Evolutionary conservation across 2,797 vertebrate genomes (phyloP).

Genomic region (Choloepus didactylus): DNA sequence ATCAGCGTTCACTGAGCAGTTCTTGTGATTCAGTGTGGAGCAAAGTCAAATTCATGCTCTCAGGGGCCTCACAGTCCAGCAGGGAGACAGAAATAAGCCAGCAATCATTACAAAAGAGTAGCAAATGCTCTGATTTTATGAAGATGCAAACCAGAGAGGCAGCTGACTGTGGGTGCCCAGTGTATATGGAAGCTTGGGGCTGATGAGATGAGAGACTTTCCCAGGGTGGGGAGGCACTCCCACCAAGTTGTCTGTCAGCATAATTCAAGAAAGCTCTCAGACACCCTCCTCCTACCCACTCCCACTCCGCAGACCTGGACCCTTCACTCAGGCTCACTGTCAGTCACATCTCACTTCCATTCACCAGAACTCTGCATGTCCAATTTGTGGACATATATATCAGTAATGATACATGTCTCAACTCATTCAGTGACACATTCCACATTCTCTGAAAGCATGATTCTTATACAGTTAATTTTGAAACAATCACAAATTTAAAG

Average conservation of each 20-base stretch:
- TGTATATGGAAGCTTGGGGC: background rate
- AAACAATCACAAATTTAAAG: too few species aligned
- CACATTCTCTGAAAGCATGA: background rate
- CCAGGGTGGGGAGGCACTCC: too few species aligned
- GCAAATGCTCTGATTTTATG: background rate
- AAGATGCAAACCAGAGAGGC: background rate
- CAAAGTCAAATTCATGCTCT: background rate
- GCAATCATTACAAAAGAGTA: background rate
- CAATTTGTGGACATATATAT: fast-evolving
- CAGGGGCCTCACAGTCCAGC: background rate
- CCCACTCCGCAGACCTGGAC: too few species aligned
- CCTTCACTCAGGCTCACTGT: too few species aligned
- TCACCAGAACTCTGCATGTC: too few species aligned
- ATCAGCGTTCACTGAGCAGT: background rate
- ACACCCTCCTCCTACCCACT: too few species aligned
- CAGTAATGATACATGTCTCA: background rate
- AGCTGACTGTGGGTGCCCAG: background rate
- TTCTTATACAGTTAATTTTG: background rate
- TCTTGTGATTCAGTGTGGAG: background rate
- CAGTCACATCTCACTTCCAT: too few species aligned
- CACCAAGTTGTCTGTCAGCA: background rate
- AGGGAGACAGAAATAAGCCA: background rate
- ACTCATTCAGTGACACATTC: background rate
- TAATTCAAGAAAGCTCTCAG: background rate
- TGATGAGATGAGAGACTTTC: background rate